Percentiles rank a stretch among this genome's conserved stretches.
These are phyloP conservation scores for Antennarius maculatus DNA, from an alignment of 2,797 vertebrate species.

Conservation along the genomic window DNA sequence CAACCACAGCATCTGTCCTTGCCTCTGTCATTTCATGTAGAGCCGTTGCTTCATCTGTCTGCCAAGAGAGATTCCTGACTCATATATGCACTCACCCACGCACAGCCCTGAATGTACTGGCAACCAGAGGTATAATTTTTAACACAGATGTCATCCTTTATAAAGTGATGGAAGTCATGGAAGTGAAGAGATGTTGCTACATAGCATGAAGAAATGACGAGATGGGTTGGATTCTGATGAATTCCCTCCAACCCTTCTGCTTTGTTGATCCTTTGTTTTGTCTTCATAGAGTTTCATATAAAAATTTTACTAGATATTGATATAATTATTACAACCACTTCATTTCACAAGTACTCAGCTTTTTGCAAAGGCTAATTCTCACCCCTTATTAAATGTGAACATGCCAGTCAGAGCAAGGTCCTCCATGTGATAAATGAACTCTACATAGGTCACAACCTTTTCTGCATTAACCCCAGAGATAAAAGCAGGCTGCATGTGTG, in stretches of 20 bases:
- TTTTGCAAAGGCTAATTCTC: constrained; percentile 64
- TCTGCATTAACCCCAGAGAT: constrained; percentile 43
- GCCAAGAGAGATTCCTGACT: constrained; percentile 51
- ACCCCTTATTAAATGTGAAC: constrained; percentile 59
- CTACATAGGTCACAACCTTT: constrained; percentile 68
- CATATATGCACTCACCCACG: constrained; percentile 28
- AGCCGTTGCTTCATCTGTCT: constrained; percentile 47
- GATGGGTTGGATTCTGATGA: not conserved
- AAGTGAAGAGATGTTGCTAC: constrained; percentile 5
- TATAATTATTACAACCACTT: constrained; percentile 16
- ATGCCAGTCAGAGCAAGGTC: constrained; percentile 51
- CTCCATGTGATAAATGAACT: constrained; percentile 66
- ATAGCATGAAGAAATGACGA: not conserved
- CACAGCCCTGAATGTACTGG: constrained; percentile 27
- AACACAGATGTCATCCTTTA: constrained; percentile 23
- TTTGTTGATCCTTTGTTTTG: not conserved
- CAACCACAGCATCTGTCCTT: constrained; percentile 44
- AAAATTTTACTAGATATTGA: constrained; percentile 12
- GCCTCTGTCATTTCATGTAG: constrained; percentile 55
- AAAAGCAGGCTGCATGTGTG: constrained; percentile 35
- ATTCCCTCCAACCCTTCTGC: not conserved
- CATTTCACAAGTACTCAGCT: not conserved
- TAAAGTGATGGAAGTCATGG: constrained; percentile 7
- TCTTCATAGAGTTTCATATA: constrained; percentile 3
- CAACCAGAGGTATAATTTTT: constrained; percentile 41